Percentiles rank a stretch among this genome's conserved stretches.
phyloP scores from a whole-genome alignment of 2,797 vertebrate genomes.

The Sphaeramia orbicularis region DNA sequence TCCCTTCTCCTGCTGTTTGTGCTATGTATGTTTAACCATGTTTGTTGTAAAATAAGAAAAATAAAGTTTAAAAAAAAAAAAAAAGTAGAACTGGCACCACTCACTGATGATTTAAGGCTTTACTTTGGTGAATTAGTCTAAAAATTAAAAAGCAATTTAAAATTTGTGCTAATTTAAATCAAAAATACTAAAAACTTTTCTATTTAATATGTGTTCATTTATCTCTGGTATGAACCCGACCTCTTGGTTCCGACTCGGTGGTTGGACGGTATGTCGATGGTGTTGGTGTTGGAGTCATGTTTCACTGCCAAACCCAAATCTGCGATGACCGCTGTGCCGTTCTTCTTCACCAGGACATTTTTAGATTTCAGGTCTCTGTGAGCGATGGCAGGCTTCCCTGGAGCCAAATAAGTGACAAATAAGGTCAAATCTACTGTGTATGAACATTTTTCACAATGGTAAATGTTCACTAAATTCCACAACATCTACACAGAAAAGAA shows the following conservation, averaged over 20 bases:
- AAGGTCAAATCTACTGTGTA: background rate
- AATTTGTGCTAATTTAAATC: too few species aligned
- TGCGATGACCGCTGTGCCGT: constrained; percentile 93
- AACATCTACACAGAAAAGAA: too few species aligned
- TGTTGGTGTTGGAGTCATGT: constrained; percentile 92
- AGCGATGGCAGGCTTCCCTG: constrained; percentile 97
- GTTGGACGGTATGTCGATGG: constrained; percentile 94
- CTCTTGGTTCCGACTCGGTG: constrained; percentile 96
- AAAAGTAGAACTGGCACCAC: too few species aligned
- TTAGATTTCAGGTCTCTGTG: constrained; percentile 98
- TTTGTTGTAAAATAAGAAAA: too few species aligned
- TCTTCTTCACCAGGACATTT: constrained; percentile 97
- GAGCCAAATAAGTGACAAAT: constrained; percentile 24
- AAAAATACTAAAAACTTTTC: constrained; percentile 3
- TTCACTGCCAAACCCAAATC: constrained; percentile 97
- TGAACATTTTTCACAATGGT: background rate
- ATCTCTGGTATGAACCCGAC: constrained; percentile 70
- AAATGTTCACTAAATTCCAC: too few species aligned
- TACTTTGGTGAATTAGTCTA: background rate
- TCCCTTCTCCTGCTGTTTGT: too few species aligned
- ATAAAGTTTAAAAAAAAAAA: too few species aligned
- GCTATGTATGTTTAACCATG: too few species aligned
- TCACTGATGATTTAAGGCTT: background rate
- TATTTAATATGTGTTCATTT: constrained; percentile 9
- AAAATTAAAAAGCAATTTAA: too few species aligned